These are phyloP conservation scores for Pelobates cultripes DNA, from an alignment of 2,797 vertebrate genomes.

Conservation along the genomic window DNA sequence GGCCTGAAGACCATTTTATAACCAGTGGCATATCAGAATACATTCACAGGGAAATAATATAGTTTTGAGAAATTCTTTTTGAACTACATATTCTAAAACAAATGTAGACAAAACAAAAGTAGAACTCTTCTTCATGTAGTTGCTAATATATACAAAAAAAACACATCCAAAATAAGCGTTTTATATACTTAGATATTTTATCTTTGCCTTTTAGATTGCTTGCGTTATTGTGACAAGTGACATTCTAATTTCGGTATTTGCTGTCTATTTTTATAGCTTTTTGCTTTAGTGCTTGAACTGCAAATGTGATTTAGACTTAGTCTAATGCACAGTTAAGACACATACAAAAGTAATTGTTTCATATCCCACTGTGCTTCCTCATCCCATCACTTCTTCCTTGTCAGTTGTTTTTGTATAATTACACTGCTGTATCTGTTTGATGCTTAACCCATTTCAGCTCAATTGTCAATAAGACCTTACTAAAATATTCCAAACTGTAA, in stretches of 20 bases:
- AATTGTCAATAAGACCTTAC: slow-evolving; percentile 28
- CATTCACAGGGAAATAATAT: too few species aligned
- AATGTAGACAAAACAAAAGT: not conserved
- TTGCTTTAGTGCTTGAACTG: slow-evolving; percentile 41
- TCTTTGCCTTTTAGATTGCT: slow-evolving; percentile 29
- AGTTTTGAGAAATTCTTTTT: too few species aligned
- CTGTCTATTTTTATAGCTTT: slow-evolving; percentile 39
- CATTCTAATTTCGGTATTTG: slow-evolving; percentile 40
- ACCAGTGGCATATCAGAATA: too few species aligned
- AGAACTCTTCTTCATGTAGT: not conserved
- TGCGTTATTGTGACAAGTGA: slow-evolving; percentile 42
- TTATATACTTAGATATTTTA: slow-evolving; percentile 23
- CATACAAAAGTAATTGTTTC: slow-evolving; percentile 51
- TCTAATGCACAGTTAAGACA: slow-evolving; percentile 37
- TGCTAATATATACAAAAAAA: slow-evolving; percentile 30
- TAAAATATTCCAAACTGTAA: slow-evolving; percentile 8
- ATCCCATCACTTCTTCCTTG: slow-evolving; percentile 50
- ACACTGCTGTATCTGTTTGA: slow-evolving; percentile 32
- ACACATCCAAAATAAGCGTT: slow-evolving; percentile 30
- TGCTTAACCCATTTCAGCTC: slow-evolving; percentile 43
- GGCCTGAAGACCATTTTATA: too few species aligned
- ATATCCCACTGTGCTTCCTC: slow-evolving; percentile 47
- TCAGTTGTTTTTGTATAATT: slow-evolving; percentile 53
- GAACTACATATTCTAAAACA: too few species aligned
- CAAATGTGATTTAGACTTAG: slow-evolving; percentile 40